Evolutionary conservation across 2,888 invertebrate species (phyloP), one percentile per base, ranked within the genome.

Genomic region (Crossocerus cetratus): DNA sequence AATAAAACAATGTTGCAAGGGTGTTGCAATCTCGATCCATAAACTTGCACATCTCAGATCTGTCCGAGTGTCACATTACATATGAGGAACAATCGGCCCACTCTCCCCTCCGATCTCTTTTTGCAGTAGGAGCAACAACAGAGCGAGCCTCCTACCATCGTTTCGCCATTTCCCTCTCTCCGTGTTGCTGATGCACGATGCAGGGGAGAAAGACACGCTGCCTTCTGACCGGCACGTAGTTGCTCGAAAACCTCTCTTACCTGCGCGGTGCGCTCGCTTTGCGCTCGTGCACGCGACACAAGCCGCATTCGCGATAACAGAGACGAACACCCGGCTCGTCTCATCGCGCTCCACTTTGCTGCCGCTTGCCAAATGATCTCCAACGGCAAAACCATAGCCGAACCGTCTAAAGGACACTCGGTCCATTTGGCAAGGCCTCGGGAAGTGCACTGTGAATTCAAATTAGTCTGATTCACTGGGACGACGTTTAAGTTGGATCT

Each of bases 131-230:
- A 65, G 21, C 54, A 45, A 16, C 72, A 72, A 73, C 66, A 59
- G 73, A 71, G 32, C 13, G 70, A 63, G 65, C 82, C 82, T 76
- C 77, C 78, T 77, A 73, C 78, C 81, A 70, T 59, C 73, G 83
- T 86, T 86, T 87, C 83, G 85, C 86, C 84, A 80, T 86, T 87
- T 86, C 83, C 87, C 84, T 79, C 78, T 81, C 82, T 77, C 82
- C 80, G 61, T 16, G 49, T 74, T 73, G 76, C 82, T 72, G 86
- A 84, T 87, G 87, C 87, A 86, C 82, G 84, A 83, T 84, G 84
- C 84, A 85, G 84, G 85, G 85, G 87, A 87, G 87, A 86, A 87
- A 87, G 87, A 86, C 86, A 87, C 84, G 80, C 84, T 81, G 85
- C 80, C 82, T 84, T 82, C 83, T 73, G 83, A 84, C 83, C 82